Evolutionary conservation across 2,113 vertebrate genomes (phyloP).

Genomic region (Tyrannus savana): DNA sequence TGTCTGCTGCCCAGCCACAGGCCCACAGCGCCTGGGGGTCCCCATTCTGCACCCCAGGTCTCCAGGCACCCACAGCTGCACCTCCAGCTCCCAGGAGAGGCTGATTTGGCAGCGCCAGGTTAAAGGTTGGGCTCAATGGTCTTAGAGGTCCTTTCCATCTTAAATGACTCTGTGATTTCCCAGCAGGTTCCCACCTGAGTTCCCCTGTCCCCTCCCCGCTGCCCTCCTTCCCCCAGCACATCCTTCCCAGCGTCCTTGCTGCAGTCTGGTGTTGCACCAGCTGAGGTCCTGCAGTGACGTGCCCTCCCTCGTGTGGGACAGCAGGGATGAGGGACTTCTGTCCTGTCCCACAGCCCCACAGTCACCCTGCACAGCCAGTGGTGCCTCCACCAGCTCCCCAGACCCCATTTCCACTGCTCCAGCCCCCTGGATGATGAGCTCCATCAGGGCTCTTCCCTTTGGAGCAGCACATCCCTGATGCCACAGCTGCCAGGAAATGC

Average conservation of each 20-base stretch:
- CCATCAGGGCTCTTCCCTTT: background rate
- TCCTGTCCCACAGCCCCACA: background rate
- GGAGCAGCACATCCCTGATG: background rate
- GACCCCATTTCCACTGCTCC: background rate
- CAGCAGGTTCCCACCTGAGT: background rate
- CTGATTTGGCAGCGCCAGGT: background rate
- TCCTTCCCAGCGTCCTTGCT: rapidly evolving
- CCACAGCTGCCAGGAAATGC: background rate
- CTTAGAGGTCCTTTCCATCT: background rate
- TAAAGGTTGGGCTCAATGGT: rapidly evolving
- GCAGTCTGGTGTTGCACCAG: background rate
- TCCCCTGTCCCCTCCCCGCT: background rate
- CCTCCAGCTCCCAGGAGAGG: rapidly evolving
- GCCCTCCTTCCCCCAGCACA: background rate
- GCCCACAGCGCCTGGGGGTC: background rate
- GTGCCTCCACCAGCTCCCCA: background rate
- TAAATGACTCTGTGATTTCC: background rate
- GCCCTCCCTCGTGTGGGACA: rapidly evolving
- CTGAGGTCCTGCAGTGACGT: background rate
- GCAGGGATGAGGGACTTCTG: background rate
- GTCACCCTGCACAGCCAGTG: background rate
- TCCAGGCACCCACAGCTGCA: background rate
- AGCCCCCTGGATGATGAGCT: rapidly evolving
- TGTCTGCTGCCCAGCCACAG: background rate
- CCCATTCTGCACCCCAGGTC: too few species aligned